Evolutionary conservation across 2,797 vertebrate genomes (phyloP), one percentile per base, ranked within the genome.

Genomic region (Scleropages formosus): DNA sequence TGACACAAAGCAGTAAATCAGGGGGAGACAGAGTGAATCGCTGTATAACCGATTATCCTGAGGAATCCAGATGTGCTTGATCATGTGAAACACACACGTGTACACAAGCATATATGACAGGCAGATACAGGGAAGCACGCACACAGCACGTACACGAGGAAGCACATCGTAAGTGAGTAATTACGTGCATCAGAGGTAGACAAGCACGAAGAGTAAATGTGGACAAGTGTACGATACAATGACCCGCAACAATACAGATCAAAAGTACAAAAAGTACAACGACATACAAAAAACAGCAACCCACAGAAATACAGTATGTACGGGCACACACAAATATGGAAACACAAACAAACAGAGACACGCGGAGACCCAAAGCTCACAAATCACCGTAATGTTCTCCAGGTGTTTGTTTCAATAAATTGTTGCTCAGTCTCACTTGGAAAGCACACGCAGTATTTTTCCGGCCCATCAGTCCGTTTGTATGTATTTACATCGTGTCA

Each of bases 1-100:
- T 84, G 84, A 87, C 79, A 84, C 80, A 80, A 86, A 87, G 85
- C 80, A 87, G 81, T 92, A 92, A 92, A 93, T 92, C 90, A 90
- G 80, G 66, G 78, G 76, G 78, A 82, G 85, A 87, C 85, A 85
- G 85, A 89, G 85, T 86, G 85, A 83, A 90, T 90, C 88, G 80
- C 67, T 87, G 89, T 88, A 89, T 87, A 90, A 88, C 82, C 75
- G 81, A 90, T 89, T 72, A 70, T 86, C 82, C 81, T 58, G 73
- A 89, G 85, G 89, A 88, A 89, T 90, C 86, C 87, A 87, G 80
- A 78, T 83, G 87, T 82, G 83, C 78, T 85, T 82, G 82, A 83
- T 85, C 82, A 88, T 84, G 82, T 82, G 89, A 85, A 90, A 87
- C 81, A 63, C 62, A 72, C 31, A 73, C n/a, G 51, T 61, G 20